Conservation (phyloP, 2,797 vertebrate species). For the Podarcis siculus region DNA sequence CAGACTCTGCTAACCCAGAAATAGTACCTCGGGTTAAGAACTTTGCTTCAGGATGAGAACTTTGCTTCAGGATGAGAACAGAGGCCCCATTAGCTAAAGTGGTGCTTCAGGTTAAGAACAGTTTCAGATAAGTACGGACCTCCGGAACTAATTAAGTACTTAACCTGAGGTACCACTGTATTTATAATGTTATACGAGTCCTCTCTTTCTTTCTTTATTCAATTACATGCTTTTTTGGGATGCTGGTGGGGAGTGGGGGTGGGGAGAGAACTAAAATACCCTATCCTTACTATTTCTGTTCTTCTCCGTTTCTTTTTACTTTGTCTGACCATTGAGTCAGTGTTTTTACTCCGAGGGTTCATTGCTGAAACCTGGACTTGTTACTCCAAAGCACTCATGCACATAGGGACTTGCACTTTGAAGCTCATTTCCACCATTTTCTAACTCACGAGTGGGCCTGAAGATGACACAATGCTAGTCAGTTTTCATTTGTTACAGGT, state of each 20-base stretch:
- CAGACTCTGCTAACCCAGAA: too few relatives aligned
- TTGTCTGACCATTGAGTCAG: background rate
- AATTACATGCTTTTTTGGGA: background rate
- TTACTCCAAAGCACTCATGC: background rate
- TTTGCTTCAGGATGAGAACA: too few relatives aligned
- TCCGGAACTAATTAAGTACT: too few relatives aligned
- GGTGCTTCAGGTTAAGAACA: too few relatives aligned
- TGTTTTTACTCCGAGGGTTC: background rate
- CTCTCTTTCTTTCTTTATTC: background rate
- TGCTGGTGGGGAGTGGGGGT: background rate
- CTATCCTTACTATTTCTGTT: background rate
- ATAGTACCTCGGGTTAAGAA: too few relatives aligned
- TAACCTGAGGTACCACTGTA: background rate
- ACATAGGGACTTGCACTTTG: conserved; percentile 19
- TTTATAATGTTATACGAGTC: background rate
- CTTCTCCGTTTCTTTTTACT: background rate
- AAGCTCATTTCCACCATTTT: conserved; percentile 12
- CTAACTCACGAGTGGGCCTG: conserved; percentile 1
- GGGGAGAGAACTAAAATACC: background rate
- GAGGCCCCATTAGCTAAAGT: too few relatives aligned
- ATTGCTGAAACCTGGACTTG: conserved; percentile 7
- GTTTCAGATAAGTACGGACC: too few relatives aligned
- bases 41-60: too few relatives aligned
- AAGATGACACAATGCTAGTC: background rate
- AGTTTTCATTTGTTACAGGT: conserved; percentile 37